Evolutionary conservation across 1,140 invertebrate genomes (phyloP), one percentile per base, ranked within the genome.

Genomic region (Anthonomus grandis): DNA sequence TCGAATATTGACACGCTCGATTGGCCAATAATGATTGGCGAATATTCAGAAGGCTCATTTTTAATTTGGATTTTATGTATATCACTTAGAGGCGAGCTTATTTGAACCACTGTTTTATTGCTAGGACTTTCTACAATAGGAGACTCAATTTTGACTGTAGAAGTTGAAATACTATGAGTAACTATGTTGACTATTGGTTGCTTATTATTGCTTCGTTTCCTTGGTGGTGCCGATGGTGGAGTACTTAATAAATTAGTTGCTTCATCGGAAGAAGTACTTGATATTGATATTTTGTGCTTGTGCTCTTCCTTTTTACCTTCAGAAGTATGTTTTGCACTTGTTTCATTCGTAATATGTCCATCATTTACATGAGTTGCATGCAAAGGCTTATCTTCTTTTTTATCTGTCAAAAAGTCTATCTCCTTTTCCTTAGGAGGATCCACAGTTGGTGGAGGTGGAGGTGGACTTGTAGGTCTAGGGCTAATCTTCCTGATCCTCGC

Each of bases 51-150:
- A 57, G 66, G 73, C 60, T 74, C 73, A 62, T 79, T 70, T 70
- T 75, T 78, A 37, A 84, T 79, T 66, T 82, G 80, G 4, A 84
- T 65, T 65, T 81, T 76, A 69, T 84, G 82, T 17, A 83, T 74
- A 21, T 78, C 61, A 13, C 74, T 65, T n/a, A n/a, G n/a, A 4
- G 64, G 56, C 17, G 66, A 67, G 13, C 70, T 73, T 22, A 74
- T 74, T 63, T 69, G 63, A 5, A 74, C 64, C 12, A 74, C 55
- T 2, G 71, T 74, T 57, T 65, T 70, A 41, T 73, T 73, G 21
- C 70, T 70, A 21, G 34, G 39, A 56, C 12, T 57, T 6, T 56
- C 48, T 13, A n/a, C 10, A 21, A 21, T 42, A 24, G 48, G 53
- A 15, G 57, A 10, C 18, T 64, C 60, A 19, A 64, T 51, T 38